Evolutionary conservation across 2,113 vertebrate genomes (phyloP), one percentile per base, ranked within the genome.

Genomic region (Meles meles): DNA sequence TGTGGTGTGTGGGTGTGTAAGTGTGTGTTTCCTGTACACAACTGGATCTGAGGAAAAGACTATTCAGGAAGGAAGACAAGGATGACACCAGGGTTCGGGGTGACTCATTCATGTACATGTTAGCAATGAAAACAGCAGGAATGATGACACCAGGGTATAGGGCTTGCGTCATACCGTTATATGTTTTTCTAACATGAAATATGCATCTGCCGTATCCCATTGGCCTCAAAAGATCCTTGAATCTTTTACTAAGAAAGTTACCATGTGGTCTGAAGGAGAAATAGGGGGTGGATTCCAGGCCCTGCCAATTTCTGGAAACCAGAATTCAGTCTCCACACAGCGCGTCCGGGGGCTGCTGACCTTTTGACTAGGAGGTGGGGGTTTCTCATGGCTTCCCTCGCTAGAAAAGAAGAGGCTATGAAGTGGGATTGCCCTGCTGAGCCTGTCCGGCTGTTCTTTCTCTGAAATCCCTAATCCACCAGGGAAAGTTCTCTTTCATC

Each of bases 151-250:
- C 25, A 8, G 52, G 52, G 17, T 23, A 52, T 21, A 20, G 47
- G 20, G 7, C 34, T 18, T 34, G 1, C 21, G 47, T 23, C 93
- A 39, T 34, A 29, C 10, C 52, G 0, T 77, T 72, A 34, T 5
- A 9, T 2, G 3, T 6, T 15, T 74, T 44, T 55, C 59, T 1
- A 0, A 25, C 85, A 81, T 25, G 25, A 77, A 85, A 88, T 42
- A 55, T 44, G 31, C 63, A 3, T 71, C 9, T 57, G 12, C 34
- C 5, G 21, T 27, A 37, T 85, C 23, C 47, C 63, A 34, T 7
- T 27, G 39, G 21, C 79, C 86, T 95, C 55, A 80, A 89, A 94
- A 77, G 27, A 96, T 29, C 59, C 65, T 72, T 47, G 55, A 79
- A 39, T 77, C 23, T 57, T 57, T 44, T 25, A 12, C 52, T 93